These are phyloP conservation scores for Pyrocoelia pectoralis DNA, from an alignment of 2,888 invertebrate species.

Conservation along the genomic window DNA sequence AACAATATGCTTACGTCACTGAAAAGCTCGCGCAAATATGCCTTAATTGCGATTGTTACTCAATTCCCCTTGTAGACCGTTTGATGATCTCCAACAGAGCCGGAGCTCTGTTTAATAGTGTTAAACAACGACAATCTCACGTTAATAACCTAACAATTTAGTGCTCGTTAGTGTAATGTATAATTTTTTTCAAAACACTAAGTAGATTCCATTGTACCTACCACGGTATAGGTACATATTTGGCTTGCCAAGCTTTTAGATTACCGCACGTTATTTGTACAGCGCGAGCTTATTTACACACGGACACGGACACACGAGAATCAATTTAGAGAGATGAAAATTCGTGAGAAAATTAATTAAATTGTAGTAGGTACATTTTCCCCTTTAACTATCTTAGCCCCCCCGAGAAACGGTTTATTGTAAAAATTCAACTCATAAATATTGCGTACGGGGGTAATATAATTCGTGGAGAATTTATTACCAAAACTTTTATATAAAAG, in stretches of 20 bases:
- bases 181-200: too few relatives aligned
- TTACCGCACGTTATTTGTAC: slow-evolving; percentile 52
- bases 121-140: slow-evolving; percentile 19
- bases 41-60: too few relatives aligned
- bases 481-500: not conserved
- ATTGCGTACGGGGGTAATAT: too few relatives aligned
- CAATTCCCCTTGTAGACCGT: not conserved
- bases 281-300: slow-evolving; percentile 47
- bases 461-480: not conserved
- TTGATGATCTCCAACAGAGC: slow-evolving; percentile 20
- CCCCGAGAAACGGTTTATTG: slow-evolving; percentile 6
- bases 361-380: too few relatives aligned
- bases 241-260: slow-evolving; percentile 51
- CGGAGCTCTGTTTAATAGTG: slow-evolving; percentile 9
- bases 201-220: too few relatives aligned
- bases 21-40: too few relatives aligned
- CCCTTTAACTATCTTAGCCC: slow-evolving; percentile 9
- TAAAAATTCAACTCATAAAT: not conserved
- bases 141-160: slow-evolving; percentile 11
- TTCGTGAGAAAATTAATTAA: slow-evolving; percentile 13
- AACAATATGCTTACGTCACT: too few relatives aligned
- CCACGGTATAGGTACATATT: slow-evolving; percentile 46
- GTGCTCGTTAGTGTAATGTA: too few relatives aligned
- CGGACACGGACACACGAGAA: slow-evolving; percentile 43
- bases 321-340: slow-evolving; percentile 49